Conservation (phyloP, 2,888 invertebrate genomes). For the Odontothrips loti region DNA sequence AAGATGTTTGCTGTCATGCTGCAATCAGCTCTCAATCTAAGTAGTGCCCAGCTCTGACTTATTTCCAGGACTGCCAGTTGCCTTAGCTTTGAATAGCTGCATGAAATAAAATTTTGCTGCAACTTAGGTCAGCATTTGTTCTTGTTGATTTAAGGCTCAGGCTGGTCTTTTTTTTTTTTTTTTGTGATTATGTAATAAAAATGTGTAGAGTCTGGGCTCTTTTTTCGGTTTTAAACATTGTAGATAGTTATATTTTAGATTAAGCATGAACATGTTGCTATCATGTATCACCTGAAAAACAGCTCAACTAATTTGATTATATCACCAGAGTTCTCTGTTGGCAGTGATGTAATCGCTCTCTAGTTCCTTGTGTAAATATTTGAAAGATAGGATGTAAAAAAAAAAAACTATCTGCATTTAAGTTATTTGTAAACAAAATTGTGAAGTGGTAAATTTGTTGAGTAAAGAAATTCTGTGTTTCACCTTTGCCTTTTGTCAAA, state of each 20-base stretch:
- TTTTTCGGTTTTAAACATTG: background rate
- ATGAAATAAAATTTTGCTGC: too few species aligned
- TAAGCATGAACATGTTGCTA: background rate
- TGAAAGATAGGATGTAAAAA: background rate
- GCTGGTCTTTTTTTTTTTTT: background rate
- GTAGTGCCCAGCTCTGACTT: too few species aligned
- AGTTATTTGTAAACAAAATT: background rate
- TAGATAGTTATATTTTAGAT: background rate
- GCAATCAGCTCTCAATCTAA: too few species aligned
- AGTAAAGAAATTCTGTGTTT: background rate
- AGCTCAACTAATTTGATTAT: background rate
- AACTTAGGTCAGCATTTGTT: background rate
- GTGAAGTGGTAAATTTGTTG: background rate
- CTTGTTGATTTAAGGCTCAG: too few species aligned
- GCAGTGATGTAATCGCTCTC: background rate
- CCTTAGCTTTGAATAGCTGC: too few species aligned
- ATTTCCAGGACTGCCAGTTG: too few species aligned
- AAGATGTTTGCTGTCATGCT: too few species aligned
- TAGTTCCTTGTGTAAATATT: constrained; percentile 24
- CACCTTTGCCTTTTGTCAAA: background rate
- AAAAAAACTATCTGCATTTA: background rate
- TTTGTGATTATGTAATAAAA: background rate
- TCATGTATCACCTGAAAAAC: constrained; percentile 10
- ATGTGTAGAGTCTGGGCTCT: background rate
- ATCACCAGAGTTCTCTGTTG: background rate